Evolutionary conservation across 2,113 vertebrate species (phyloP).

Genomic region (Arenaria interpres): DNA sequence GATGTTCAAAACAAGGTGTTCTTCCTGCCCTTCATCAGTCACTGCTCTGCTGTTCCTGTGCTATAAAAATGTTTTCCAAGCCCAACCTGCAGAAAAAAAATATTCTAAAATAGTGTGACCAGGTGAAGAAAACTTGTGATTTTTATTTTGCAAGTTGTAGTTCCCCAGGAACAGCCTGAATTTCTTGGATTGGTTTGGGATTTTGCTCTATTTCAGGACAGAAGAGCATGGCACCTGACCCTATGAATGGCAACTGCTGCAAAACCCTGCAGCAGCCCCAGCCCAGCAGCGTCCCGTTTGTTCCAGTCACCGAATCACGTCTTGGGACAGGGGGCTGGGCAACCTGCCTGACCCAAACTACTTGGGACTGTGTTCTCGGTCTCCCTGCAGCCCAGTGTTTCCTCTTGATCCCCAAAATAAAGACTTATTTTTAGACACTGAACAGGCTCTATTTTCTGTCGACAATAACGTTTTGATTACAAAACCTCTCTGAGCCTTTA

Average conservation of each 20-base stretch:
- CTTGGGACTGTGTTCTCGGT: neutral
- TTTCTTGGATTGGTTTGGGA: neutral
- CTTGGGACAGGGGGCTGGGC: accelerated
- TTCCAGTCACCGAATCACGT: neutral
- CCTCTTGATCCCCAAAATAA: neutral
- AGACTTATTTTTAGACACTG: neutral
- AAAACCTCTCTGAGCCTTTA: neutral
- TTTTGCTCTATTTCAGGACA: neutral
- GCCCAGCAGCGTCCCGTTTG: neutral
- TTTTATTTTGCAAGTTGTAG: neutral
- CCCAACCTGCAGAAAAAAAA: neutral
- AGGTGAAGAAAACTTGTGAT: neutral
- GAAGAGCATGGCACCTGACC: neutral
- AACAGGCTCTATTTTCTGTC: neutral
- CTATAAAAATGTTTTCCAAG: neutral
- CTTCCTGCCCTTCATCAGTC: neutral
- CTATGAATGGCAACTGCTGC: neutral
- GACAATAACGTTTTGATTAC: neutral
- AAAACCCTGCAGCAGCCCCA: neutral
- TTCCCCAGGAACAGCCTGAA: neutral
- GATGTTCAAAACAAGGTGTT: neutral
- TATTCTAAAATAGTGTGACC: accelerated
- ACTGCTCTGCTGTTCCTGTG: neutral
- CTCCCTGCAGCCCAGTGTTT: neutral
- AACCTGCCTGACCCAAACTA: neutral